Evolutionary conservation across 2,797 vertebrate genomes (phyloP).

Genomic region (Lithobates pipiens): DNA sequence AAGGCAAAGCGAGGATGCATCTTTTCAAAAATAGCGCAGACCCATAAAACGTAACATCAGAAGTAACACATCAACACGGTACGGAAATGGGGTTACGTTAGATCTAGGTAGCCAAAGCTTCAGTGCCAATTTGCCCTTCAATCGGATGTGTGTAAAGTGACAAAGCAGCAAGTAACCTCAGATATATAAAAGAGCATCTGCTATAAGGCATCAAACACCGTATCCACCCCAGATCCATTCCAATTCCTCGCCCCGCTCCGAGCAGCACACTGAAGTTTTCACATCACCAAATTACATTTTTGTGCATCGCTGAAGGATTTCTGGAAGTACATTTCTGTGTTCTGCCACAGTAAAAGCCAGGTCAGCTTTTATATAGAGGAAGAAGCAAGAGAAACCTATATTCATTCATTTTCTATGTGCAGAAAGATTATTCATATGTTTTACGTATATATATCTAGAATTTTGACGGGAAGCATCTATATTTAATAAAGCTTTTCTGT

Average conservation of each 20-base stretch:
- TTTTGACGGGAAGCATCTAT: background rate
- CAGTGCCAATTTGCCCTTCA: slow-evolving; percentile 14
- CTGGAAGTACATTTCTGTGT: slow-evolving; percentile 40
- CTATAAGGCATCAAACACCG: slow-evolving; percentile 23
- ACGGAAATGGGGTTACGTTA: background rate
- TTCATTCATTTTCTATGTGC: slow-evolving; percentile 32
- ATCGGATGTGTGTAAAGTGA: slow-evolving; percentile 6
- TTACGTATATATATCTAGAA: slow-evolving; percentile 9
- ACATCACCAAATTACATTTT: slow-evolving; percentile 53
- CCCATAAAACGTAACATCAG: background rate
- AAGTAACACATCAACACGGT: background rate
- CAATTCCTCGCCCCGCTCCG: slow-evolving; percentile 24
- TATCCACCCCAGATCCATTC: slow-evolving; percentile 17
- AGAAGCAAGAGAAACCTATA: background rate
- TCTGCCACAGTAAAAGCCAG: slow-evolving; percentile 50
- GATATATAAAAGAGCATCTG: slow-evolving; percentile 17
- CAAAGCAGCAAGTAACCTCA: slow-evolving; percentile 28
- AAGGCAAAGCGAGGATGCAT: no score
- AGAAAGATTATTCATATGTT: slow-evolving; percentile 10
- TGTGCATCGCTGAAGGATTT: slow-evolving; percentile 45
- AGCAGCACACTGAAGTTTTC: slow-evolving; percentile 32
- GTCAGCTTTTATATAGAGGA: slow-evolving; percentile 47
- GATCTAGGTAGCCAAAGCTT: background rate
- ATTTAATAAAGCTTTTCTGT: background rate
- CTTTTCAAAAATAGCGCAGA: background rate